Evolutionary conservation across 2,113 vertebrate genomes (phyloP).

Genomic region (Sylvia atricapilla): DNA sequence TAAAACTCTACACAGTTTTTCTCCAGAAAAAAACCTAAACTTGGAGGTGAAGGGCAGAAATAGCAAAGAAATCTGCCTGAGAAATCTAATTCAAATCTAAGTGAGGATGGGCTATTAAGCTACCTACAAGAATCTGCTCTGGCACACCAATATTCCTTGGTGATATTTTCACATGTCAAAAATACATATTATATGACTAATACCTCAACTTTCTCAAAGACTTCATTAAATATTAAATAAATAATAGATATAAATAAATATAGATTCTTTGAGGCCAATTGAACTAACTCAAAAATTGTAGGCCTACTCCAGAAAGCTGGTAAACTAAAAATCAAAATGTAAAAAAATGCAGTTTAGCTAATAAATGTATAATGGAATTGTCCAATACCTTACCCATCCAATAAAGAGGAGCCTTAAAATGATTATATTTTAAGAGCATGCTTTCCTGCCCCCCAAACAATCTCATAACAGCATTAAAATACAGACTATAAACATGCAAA

Average conservation of each 20-base stretch:
- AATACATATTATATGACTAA: not conserved
- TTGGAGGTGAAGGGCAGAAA: not conserved
- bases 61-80: not conserved
- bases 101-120: not conserved
- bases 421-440: not conserved
- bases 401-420: not conserved
- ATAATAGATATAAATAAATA: too few species aligned
- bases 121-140: not conserved
- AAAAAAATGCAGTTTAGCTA: not conserved
- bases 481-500: not conserved
- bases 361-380: not conserved
- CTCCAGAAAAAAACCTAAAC: not conserved
- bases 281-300: not conserved
- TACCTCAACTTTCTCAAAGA: not conserved
- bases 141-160: not conserved
- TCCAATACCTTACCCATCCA: not conserved
- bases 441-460: not conserved
- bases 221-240: not conserved
- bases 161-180: conserved; percentile 19
- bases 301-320: not conserved
- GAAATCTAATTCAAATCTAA: not conserved
- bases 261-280: not conserved
- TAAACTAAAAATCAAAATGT: not conserved
- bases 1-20: not conserved
- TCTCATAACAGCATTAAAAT: not conserved